Evolutionary conservation across 30 jellyfish, hydroid and myxozoan genomes (phyloP).

Genomic region (Sanderia malayensis): DNA sequence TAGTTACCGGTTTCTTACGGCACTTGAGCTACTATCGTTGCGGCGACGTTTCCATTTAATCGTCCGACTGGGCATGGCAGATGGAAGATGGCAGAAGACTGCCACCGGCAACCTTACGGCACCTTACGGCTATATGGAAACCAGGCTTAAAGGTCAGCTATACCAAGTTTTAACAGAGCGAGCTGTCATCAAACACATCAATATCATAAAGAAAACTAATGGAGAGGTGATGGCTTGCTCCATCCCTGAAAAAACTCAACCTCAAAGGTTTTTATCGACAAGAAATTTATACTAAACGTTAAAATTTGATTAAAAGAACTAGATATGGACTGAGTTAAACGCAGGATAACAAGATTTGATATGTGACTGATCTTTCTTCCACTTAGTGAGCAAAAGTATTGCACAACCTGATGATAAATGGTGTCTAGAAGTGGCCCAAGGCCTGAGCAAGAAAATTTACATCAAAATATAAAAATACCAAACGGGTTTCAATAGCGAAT

Average conservation of each 20-base stretch:
- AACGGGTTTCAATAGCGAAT: too few relatives aligned
- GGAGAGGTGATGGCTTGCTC: conserved; percentile 5
- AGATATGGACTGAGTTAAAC: neutral
- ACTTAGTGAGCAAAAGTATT: too few relatives aligned
- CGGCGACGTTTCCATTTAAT: too few relatives aligned
- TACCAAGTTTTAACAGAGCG: neutral
- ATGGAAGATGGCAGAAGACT: conserved; percentile 3
- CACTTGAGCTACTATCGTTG: too few relatives aligned
- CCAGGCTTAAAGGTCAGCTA: conserved; percentile 3
- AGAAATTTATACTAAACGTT: neutral
- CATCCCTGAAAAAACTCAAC: neutral
- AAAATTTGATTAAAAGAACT: neutral
- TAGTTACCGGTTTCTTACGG: too few relatives aligned
- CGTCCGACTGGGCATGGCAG: too few relatives aligned
- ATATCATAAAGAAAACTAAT: neutral
- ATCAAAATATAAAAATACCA: too few relatives aligned
- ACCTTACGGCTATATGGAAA: too few relatives aligned
- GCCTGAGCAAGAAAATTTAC: too few relatives aligned
- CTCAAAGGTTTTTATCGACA: neutral
- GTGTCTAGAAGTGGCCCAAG: too few relatives aligned
- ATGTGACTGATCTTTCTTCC: neutral
- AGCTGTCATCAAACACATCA: neutral
- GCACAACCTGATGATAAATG: too few relatives aligned
- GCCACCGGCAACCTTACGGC: neutral
- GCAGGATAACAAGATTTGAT: neutral